Conservation (phyloP, 1,140 invertebrate genomes). For the Lepidurus couesii region DNA sequence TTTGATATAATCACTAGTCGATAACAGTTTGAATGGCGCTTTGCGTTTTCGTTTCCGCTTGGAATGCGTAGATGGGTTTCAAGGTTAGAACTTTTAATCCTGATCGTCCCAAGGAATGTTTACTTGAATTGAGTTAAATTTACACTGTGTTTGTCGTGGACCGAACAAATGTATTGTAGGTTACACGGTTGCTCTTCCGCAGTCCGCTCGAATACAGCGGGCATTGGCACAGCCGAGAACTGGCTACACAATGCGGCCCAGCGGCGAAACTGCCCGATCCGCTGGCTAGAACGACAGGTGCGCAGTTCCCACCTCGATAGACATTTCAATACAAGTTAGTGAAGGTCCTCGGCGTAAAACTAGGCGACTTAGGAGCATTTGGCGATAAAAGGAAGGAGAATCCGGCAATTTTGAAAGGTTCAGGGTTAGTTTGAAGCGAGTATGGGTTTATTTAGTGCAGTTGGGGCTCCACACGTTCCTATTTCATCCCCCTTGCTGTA, state of each 20-base stretch:
- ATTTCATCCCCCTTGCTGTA: constrained; percentile 13
- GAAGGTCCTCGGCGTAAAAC: neutral
- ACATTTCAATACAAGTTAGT: neutral
- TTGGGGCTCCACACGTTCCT: neutral
- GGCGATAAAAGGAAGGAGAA: too few relatives aligned
- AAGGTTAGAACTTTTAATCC: neutral
- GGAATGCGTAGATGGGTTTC: neutral
- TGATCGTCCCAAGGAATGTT: neutral
- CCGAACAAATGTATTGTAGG: neutral
- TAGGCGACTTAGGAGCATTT: neutral
- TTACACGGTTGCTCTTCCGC: neutral
- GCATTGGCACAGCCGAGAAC: constrained; percentile 11
- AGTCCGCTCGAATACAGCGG: neutral
- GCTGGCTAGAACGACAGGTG: constrained; percentile 2
- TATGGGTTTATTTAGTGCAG: neutral
- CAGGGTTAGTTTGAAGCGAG: neutral
- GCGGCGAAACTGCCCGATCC: neutral
- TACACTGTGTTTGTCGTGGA: neutral
- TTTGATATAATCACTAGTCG: neutral
- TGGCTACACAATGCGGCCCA: constrained; percentile 3
- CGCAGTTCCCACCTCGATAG: constrained; percentile 20
- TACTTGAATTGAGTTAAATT: neutral
- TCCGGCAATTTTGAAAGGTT: neutral
- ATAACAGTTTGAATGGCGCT: neutral
- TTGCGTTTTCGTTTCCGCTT: neutral